Conservation (phyloP, 2,888 invertebrate genomes). For the Zaprionus obscuricornis region DNA sequence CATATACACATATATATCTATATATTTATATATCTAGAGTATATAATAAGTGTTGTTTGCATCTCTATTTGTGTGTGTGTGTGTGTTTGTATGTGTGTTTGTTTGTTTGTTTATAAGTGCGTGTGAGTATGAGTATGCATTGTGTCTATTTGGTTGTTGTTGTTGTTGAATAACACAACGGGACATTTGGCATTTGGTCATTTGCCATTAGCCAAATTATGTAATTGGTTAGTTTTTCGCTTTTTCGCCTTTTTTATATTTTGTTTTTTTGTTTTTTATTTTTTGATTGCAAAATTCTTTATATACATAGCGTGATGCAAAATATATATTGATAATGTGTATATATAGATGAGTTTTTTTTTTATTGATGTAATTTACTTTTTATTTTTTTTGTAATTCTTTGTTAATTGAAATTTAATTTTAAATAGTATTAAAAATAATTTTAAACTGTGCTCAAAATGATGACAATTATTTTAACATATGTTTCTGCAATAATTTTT, state of each 20-base stretch:
- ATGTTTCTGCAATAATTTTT: too few relatives aligned
- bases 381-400: too few relatives aligned
- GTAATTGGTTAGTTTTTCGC: slow-evolving; percentile 29
- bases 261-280: slow-evolving; percentile 6
- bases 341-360: too few relatives aligned
- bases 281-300: too few relatives aligned
- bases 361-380: too few relatives aligned
- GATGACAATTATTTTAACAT: too few relatives aligned
- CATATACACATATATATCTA: slow-evolving; percentile 4
- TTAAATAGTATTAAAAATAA: too few relatives aligned
- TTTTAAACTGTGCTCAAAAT: too few relatives aligned
- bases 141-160: slow-evolving; percentile 26
- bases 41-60: slow-evolving; percentile 29
- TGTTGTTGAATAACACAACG: slow-evolving; percentile 15
- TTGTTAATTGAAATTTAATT: too few relatives aligned
- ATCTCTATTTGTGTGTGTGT: background rate
- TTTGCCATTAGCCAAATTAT: slow-evolving; percentile 56
- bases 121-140: slow-evolving; percentile 8
- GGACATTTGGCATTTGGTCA: slow-evolving; percentile 34
- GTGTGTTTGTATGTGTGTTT: slow-evolving; percentile 6
- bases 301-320: too few relatives aligned
- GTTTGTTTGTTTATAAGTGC: background rate
- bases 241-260: background rate
- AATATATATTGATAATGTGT: too few relatives aligned
- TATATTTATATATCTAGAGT: slow-evolving; percentile 17